Percentiles rank a stretch among this genome's conserved stretches.
Evolutionary conservation across 2,113 vertebrate genomes (phyloP).

Genomic region (Crypturellus undulatus): DNA sequence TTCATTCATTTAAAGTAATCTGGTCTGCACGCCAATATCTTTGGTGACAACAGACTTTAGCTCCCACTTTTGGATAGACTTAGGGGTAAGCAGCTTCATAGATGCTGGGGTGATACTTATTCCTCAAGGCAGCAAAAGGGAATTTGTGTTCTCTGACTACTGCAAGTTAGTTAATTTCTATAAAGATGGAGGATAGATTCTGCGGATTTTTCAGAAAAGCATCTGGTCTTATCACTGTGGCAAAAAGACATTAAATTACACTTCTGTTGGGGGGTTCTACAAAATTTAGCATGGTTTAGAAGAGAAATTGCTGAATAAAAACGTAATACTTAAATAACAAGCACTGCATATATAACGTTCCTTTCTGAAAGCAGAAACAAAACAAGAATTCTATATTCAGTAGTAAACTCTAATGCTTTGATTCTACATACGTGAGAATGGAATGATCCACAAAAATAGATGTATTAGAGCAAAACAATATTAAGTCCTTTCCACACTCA

Average conservation of each 20-base stretch:
- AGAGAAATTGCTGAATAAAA: neutral
- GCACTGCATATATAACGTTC: neutral
- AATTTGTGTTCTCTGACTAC: neutral
- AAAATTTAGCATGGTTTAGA: neutral
- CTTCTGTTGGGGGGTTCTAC: neutral
- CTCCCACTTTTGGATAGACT: neutral
- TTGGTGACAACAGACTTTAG: neutral
- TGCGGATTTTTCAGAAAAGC: neutral
- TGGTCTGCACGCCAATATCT: neutral
- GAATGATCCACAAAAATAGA: too few species aligned
- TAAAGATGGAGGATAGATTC: neutral
- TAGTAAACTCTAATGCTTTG: neutral
- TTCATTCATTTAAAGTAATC: neutral
- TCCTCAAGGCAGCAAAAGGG: neutral
- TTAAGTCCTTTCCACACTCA: neutral
- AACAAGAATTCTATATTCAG: neutral
- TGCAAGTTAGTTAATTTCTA: neutral
- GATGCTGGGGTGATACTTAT: fast-evolving
- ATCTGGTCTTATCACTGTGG: neutral
- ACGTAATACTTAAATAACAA: neutral
- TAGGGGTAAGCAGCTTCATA: neutral
- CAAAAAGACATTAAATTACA: neutral
- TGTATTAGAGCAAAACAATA: neutral
- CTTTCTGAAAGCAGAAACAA: neutral
- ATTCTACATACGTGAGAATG: neutral